Evolutionary conservation across 2,113 vertebrate genomes (phyloP).

Genomic region (Cairina moschata): DNA sequence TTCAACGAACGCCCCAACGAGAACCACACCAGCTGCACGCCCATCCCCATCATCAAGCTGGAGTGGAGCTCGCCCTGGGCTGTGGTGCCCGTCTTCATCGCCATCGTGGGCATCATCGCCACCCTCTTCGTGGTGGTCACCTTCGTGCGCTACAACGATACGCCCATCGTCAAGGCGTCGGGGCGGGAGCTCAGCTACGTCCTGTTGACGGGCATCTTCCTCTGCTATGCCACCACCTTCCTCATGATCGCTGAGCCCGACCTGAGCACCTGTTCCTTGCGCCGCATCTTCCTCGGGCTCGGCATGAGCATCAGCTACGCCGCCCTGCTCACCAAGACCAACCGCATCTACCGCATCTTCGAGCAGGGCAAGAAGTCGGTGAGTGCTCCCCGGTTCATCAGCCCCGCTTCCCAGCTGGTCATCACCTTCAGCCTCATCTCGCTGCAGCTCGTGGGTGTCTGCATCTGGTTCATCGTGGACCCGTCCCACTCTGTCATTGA

Average conservation of each 20-base stretch:
- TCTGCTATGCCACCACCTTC: constrained; percentile 95
- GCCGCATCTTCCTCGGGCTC: constrained; percentile 92
- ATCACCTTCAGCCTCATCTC: constrained; percentile 97
- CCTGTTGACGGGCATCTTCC: constrained; percentile 93
- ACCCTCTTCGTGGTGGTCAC: constrained; percentile 91
- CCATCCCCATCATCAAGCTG: constrained; percentile 93
- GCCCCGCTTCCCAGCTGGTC: constrained; percentile 93
- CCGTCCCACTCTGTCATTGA: constrained; percentile 94
- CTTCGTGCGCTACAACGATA: constrained; percentile 95
- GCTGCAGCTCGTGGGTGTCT: constrained; percentile 93
- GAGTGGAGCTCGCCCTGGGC: constrained; percentile 97
- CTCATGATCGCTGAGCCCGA: constrained; percentile 93
- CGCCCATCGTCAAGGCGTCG: constrained; percentile 94
- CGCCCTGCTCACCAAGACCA: constrained; percentile 95
- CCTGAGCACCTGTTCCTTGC: constrained; percentile 88
- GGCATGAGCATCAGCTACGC: constrained; percentile 98
- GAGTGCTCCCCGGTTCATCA: constrained; percentile 92
- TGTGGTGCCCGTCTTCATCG: constrained; percentile 90
- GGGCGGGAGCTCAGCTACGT: constrained; percentile 96
- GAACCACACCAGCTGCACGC: constrained; percentile 91
- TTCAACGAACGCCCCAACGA: constrained; percentile 91
- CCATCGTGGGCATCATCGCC: constrained; percentile 90
- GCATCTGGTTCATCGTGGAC: constrained; percentile 95
- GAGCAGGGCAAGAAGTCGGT: constrained; percentile 97
- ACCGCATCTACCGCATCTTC: constrained; percentile 97